These are phyloP conservation scores for Hylyphantes graminicola DNA, from an alignment of 1,140 invertebrate genomes.

Conservation along the genomic window DNA sequence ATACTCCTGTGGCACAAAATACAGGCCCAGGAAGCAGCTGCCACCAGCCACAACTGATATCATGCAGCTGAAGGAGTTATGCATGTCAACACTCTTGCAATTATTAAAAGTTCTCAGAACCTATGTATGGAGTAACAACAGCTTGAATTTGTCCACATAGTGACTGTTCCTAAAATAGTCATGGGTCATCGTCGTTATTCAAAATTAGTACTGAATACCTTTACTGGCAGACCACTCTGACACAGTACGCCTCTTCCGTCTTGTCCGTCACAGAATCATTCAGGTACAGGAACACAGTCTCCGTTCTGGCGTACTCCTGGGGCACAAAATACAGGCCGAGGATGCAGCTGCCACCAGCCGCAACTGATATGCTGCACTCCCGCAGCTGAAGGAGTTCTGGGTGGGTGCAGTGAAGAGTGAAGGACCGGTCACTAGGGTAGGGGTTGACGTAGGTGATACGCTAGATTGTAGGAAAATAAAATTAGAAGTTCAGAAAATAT, in stretches of 20 bases:
- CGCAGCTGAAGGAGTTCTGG: conserved; percentile 68
- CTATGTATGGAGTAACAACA: too few species aligned
- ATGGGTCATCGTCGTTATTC: too few species aligned
- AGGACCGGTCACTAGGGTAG: conserved; percentile 66
- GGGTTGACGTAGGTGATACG: conserved; percentile 69
- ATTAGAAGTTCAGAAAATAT: not conserved
- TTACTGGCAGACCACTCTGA: conserved; percentile 51
- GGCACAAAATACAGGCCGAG: conserved; percentile 68
- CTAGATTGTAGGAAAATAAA: conserved; percentile 57
- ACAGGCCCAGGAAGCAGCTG: too few species aligned
- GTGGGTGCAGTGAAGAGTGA: conserved; percentile 66
- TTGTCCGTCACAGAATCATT: conserved; percentile 69
- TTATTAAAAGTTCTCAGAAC: too few species aligned
- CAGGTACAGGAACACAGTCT: conserved; percentile 69
- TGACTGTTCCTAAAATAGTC: too few species aligned
- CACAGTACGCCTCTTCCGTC: conserved; percentile 68
- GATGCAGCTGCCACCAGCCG: conserved; percentile 64
- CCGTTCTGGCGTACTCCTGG: conserved; percentile 64
- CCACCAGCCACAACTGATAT: too few species aligned
- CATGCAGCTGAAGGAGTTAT: too few species aligned
- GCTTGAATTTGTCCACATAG: too few species aligned
- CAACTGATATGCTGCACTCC: conserved; percentile 66
- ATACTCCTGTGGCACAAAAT: too few species aligned
- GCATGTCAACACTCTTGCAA: too few species aligned
- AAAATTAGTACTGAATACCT: too few species aligned